Evolutionary conservation across 2,113 vertebrate genomes (phyloP).

Genomic region (Hucho hucho): DNA sequence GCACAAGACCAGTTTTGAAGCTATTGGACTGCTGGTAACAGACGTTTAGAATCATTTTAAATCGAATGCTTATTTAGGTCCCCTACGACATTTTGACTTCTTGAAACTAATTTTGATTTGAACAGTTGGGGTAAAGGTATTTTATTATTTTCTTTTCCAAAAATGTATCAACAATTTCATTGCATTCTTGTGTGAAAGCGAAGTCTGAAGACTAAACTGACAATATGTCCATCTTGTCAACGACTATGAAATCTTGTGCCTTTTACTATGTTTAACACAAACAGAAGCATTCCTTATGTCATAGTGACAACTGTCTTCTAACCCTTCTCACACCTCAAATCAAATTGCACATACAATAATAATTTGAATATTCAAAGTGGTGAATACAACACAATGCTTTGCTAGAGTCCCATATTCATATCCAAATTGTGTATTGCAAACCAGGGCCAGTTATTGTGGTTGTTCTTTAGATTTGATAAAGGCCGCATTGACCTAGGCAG

Average conservation of each 20-base stretch:
- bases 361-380: background rate
- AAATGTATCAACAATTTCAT: background rate
- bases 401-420: background rate
- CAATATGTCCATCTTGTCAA: background rate
- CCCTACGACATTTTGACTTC: no score
- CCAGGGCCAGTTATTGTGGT: background rate
- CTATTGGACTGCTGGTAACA: no score
- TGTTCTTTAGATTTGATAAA: no score
- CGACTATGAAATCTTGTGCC: background rate
- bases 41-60: background rate
- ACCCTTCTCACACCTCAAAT: conserved; percentile 38
- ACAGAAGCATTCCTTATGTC: conserved; percentile 73
- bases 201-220: background rate
- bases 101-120: no score
- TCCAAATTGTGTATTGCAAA: background rate
- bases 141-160: background rate
- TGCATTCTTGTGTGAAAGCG: background rate
- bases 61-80: background rate
- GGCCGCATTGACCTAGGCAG: background rate
- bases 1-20: no score
- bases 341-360: conserved; percentile 28
- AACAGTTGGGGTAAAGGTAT: no score
- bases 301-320: conserved; percentile 54
- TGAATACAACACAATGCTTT: background rate
- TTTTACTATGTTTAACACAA: conserved; percentile 19